These are phyloP conservation scores for Leptatherina wallacei DNA, from an alignment of 2,797 vertebrate species.

Conservation along the genomic window DNA sequence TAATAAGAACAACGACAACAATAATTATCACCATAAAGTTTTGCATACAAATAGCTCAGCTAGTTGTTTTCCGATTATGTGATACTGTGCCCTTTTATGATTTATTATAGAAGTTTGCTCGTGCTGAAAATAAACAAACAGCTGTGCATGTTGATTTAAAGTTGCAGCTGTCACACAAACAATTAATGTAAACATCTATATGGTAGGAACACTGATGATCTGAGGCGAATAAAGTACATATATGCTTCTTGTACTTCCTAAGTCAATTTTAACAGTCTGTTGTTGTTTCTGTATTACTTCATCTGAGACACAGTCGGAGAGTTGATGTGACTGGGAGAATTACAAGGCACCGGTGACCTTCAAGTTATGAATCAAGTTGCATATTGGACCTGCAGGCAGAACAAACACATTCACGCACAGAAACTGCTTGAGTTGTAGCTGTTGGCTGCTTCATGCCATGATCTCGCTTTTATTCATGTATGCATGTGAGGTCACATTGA, in stretches of 20 bases:
- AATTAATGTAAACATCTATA: neutral
- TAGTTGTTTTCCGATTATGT: no score
- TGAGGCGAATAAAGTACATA: neutral
- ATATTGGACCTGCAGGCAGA: neutral
- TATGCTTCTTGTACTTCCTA: neutral
- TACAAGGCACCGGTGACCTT: conserved; percentile 17
- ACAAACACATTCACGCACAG: conserved; percentile 15
- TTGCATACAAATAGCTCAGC: no score
- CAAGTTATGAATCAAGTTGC: conserved; percentile 8
- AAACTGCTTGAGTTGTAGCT: neutral
- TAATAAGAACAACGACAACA: no score
- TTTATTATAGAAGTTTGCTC: neutral
- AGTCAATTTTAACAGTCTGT: neutral
- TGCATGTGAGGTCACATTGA: conserved; percentile 21
- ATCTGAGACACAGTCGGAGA: neutral
- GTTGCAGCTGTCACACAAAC: neutral
- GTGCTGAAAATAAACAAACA: neutral
- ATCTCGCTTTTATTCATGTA: conserved; percentile 17
- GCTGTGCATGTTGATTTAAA: neutral
- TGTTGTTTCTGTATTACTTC: neutral
- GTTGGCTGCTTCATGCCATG: conserved; percentile 31
- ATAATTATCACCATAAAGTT: no score
- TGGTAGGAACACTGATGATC: neutral
- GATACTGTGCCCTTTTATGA: neutral
- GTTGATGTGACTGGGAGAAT: conserved; percentile 1